Evolutionary conservation across 2,797 vertebrate species (phyloP).

Genomic region (Eidolon dupreanum): DNA sequence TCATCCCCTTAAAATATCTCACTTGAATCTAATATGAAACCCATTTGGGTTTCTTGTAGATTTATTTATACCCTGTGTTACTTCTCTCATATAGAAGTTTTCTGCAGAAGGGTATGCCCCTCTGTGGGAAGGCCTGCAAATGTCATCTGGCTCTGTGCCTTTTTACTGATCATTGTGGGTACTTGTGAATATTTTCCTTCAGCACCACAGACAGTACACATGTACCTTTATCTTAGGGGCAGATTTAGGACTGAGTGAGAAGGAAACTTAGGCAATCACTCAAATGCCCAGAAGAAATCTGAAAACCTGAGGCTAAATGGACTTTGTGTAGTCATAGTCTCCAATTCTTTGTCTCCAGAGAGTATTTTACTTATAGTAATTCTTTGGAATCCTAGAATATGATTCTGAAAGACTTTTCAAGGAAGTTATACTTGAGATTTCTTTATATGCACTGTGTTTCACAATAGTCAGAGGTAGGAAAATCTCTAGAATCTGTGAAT

Average conservation of each 20-base stretch:
- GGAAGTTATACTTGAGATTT: neutral
- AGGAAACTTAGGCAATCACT: neutral
- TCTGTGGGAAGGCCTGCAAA: neutral
- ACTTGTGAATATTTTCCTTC: neutral
- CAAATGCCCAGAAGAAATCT: neutral
- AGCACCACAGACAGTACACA: neutral
- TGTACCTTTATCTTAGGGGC: neutral
- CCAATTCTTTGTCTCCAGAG: neutral
- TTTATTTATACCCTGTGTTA: neutral
- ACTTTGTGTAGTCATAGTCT: neutral
- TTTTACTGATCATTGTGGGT: neutral
- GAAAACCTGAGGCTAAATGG: neutral
- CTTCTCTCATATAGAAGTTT: neutral
- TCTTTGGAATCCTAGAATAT: neutral
- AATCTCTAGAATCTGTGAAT: neutral
- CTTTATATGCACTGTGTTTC: neutral
- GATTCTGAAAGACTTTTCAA: conserved; percentile 27
- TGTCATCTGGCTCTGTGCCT: neutral
- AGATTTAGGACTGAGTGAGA: neutral
- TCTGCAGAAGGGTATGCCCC: neutral
- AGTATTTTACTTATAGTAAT: neutral
- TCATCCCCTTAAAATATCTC: neutral
- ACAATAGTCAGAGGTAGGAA: neutral
- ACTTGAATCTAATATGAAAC: neutral
- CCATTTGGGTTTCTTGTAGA: neutral